Base-by-base conservation (phyloP, 2,888 invertebrate genomes). In the Drosophila nr. fundita region DNA sequence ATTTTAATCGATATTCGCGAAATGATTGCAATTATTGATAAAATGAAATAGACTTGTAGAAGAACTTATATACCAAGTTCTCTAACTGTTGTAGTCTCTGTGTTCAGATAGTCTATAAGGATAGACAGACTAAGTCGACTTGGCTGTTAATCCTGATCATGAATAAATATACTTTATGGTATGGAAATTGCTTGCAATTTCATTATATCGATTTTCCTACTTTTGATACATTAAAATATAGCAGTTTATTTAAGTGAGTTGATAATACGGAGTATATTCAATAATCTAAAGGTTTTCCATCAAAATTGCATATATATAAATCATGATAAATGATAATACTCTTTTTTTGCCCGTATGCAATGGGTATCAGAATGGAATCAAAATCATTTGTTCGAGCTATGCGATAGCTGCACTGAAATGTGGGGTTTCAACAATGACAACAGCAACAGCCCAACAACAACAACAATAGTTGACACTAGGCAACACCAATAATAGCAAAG, bases 401-500 rank as follows among this genome's bases (percentile, higher is more conserved):
- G 24, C 72, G 69, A 74, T 69, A 50, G 75, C 66, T 70, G 62
- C 68, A 60, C 24, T 24, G 8, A 45, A 45, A 45, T 45, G 45
- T 45, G 45, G 45, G 45, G 45, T 45, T 45, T 45, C 45, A 45
- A 24, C 45, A 45, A 45, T 45, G 45, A 8, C 45, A 45, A 55
- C 27, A 13, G n/a, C 50, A 52, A 10, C 30, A n/a, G 30, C 50
- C 27, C 45, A 18, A 53, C 63, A 69, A 59, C 78, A 70, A 58
- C 59, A 65, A 68, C 70, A 78, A 78, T 61, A 78, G 72, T 45
- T 83, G 78, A 86, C 82, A 87, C 82, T 84, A 84, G 69, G 75
- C 73, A 87, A 82, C 87, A 78, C 77, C 80, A 74, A 80, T 71
- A 78, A 78, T 78, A 76, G 67, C 70, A 76, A 63, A 18, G 32